Conservation (phyloP, 2,888 invertebrate genomes). For the Furcula furcula region DNA sequence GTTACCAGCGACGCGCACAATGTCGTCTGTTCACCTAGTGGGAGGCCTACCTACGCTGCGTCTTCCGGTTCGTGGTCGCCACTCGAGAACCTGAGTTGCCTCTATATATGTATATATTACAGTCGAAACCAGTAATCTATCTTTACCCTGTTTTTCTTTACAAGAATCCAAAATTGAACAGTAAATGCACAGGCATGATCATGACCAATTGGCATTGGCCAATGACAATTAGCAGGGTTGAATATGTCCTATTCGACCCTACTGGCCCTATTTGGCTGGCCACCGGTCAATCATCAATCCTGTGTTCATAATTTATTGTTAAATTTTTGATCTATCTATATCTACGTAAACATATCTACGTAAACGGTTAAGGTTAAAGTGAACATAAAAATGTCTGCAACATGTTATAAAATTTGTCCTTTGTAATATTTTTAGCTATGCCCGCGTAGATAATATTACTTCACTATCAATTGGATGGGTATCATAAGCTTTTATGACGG, state of each 20-base stretch:
- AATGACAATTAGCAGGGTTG: too few relatives aligned
- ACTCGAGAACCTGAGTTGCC: too few relatives aligned
- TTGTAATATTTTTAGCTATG: slow-evolving; percentile 13
- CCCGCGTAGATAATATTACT: not conserved
- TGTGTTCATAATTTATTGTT: not conserved
- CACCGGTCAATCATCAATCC: too few relatives aligned
- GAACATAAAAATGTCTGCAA: slow-evolving; percentile 23
- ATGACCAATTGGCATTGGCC: too few relatives aligned
- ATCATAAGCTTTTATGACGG: not conserved
- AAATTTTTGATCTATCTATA: slow-evolving; percentile 7
- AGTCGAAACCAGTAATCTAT: slow-evolving; percentile 25
- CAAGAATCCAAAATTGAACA: too few relatives aligned
- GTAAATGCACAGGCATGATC: too few relatives aligned
- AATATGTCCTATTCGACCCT: too few relatives aligned
- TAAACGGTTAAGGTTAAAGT: slow-evolving; percentile 18
- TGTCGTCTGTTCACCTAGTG: too few relatives aligned
- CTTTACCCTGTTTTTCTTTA: not conserved
- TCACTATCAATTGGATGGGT: not conserved
- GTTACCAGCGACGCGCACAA: too few relatives aligned
- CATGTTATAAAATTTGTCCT: slow-evolving; percentile 17
- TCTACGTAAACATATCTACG: slow-evolving; percentile 13
- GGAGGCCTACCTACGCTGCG: too few relatives aligned
- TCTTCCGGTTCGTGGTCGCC: too few relatives aligned
- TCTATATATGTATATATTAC: slow-evolving; percentile 1
- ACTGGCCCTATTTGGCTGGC: too few relatives aligned